A percentile compares a stretch with the other conserved stretches of the same genome.
phyloP scores from a whole-genome alignment of 2,113 vertebrate species.

The Aythya baeri region DNA sequence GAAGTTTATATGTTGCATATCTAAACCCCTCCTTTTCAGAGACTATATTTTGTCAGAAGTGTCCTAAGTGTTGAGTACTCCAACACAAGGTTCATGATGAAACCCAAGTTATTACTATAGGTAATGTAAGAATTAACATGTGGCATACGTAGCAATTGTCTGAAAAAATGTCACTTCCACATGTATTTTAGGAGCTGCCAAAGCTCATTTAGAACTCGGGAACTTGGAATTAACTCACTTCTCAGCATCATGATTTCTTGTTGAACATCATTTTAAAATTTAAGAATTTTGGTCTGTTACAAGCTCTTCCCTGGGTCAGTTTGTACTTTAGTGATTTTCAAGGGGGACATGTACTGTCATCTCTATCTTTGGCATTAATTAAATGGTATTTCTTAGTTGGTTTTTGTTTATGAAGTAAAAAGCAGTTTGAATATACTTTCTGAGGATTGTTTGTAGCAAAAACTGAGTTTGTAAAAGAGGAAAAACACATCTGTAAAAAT shows the following conservation, averaged over 20 bases:
- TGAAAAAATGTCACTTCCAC: rapidly evolving
- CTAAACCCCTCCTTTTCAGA: background rate
- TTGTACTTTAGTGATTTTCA: background rate
- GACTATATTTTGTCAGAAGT: background rate
- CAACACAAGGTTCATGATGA: background rate
- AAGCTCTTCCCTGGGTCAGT: background rate
- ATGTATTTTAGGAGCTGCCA: background rate
- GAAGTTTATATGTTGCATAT: background rate
- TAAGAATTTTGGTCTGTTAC: background rate
- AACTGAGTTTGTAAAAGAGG: background rate
- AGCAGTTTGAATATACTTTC: background rate
- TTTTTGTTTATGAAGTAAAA: background rate
- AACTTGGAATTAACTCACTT: background rate
- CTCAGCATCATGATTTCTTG: background rate
- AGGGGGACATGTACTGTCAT: rapidly evolving
- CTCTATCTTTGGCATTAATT: background rate
- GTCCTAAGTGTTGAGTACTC: background rate
- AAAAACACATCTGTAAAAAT: background rate
- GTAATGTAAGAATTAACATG: background rate
- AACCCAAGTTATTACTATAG: background rate
- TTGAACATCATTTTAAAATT: background rate
- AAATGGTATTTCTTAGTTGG: background rate
- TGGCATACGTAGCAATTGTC: rapidly evolving
- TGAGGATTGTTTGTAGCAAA: background rate
- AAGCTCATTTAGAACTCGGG: background rate